These are phyloP conservation scores for Onchidella celtica DNA, from an alignment of 2,888 invertebrate genomes.

Conservation along the genomic window DNA sequence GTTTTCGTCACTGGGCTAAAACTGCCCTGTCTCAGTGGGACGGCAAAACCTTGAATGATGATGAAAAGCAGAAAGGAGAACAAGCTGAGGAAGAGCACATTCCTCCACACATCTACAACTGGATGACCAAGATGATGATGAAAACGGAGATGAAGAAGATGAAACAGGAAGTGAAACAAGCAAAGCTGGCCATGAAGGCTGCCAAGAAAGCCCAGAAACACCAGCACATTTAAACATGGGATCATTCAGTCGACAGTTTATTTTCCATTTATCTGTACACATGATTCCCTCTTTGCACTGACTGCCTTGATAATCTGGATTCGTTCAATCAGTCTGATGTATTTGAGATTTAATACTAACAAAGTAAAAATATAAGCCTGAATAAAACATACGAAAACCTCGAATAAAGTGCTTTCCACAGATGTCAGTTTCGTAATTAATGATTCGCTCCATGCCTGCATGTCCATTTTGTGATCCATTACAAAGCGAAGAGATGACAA, in stretches of 20 bases:
- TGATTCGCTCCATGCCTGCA: too few species aligned
- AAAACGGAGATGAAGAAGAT: conserved; percentile 39
- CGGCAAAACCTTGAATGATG: conserved; percentile 4
- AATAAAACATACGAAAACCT: too few species aligned
- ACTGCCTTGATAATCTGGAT: too few species aligned
- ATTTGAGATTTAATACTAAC: too few species aligned
- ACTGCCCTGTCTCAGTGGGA: conserved; percentile 35
- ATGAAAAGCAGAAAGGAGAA: neutral
- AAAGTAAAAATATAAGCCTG: too few species aligned
- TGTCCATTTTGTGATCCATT: too few species aligned
- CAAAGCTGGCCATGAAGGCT: conserved; percentile 16
- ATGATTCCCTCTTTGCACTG: too few species aligned
- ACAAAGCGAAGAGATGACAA: too few species aligned
- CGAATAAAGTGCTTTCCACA: too few species aligned
- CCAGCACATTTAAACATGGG: neutral
- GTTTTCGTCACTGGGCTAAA: conserved; percentile 23
- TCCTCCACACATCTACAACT: conserved; percentile 35
- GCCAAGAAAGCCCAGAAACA: conserved; percentile 32
- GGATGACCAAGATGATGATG: conserved; percentile 40
- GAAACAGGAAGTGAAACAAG: conserved; percentile 38
- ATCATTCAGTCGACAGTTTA: neutral
- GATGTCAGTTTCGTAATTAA: too few species aligned
- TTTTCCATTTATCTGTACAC: neutral
- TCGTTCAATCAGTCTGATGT: too few species aligned
- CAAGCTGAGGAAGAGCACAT: neutral